Evolutionary conservation across 2,888 invertebrate species (phyloP), one percentile per base, ranked within the genome.

Genomic region (Lissocephala sabroskyi): DNA sequence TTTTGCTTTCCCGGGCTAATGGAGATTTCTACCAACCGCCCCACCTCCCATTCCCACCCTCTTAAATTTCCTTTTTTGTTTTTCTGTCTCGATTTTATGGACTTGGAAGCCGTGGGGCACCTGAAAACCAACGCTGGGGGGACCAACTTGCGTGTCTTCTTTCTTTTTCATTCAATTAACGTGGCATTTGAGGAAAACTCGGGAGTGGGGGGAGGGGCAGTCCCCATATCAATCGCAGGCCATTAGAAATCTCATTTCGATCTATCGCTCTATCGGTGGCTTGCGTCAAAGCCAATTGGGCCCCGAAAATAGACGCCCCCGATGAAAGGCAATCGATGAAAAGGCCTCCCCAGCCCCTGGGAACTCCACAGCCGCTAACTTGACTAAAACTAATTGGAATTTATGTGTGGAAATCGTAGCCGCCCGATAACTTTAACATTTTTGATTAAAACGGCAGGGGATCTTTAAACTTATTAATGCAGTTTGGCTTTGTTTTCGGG

Each of bases 101-200:
- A n/a, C n/a, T n/a, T n/a, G n/a, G n/a, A n/a, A n/a, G n/a, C n/a
- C n/a, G n/a, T n/a, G n/a, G n/a, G n/a, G n/a, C n/a, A n/a, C n/a
- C n/a, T n/a, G n/a, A n/a, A n/a, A n/a, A n/a, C n/a, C n/a, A n/a
- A n/a, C n/a, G n/a, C n/a, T n/a, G n/a, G n/a, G n/a, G n/a, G n/a
- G n/a, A n/a, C n/a, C n/a, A n/a, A n/a, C n/a, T n/a, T 35, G 26
- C 49, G 47, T 50, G 52, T 46, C 35, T 13, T 46, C 47, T 57
- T 76, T 75, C 65, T 62, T 71, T 67, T 51, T 52, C 73, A 67
- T 67, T 71, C 57, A 75, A 71, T 67, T 75, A 67, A 67, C 57
- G 67, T 75, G 67, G 71, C 49, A 33, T n/a, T n/a, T 39, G 23
- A 13, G 26, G 28, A 16, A 40, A 42, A 37, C 23, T 41, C 30